Evolutionary conservation across 2,113 vertebrate species (phyloP), one percentile per base, ranked within the genome.

Genomic region (Pseudorectes ferrugineus): DNA sequence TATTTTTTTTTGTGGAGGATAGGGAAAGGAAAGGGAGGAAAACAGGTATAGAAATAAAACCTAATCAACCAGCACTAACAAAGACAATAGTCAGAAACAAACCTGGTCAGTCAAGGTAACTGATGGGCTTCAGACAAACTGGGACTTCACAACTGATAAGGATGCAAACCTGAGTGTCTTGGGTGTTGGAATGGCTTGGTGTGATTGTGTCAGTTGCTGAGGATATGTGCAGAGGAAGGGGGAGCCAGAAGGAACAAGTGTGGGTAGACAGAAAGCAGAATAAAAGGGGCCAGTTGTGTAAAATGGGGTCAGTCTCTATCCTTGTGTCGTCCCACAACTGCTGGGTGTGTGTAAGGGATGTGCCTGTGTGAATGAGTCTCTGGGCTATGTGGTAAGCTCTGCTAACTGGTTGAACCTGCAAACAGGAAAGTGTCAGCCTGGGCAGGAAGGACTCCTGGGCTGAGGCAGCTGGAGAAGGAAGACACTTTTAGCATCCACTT

Each of bases 301-400:
- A 79, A 87, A 58, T 1, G 2, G 12, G 12, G 2, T 26, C 9
- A 5, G 7, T 36, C 28, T 16, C 15, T 40, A 45, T 1, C 1
- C 16, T 40, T 62, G 12, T 23, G 14, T 35, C 16, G 67, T 72
- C 35, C n/a, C n/a, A 68, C 55, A 61, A 8, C 5, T 59, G 26
- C 35, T 42, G 12, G 23, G 28, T 11, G 17, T 11, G 2, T 23
- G 19, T 5, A 17, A 38, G 14, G 4, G 9, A 4, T 62, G 52
- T 48, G 33, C 40, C 14, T 45, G 8, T 25, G 28, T 33, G 6
- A 26, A 1, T 12, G 19, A 11, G 8, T 22, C 43, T 62, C 36
- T 52, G 12, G n/a, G 7, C 6, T 46, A 33, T 17, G 6, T 51
- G 40, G 6, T 38, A 31, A 75, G 6, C 8, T 81, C 17, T 29